Base-by-base conservation (phyloP, 2,113 vertebrate species). In the Sylvia atricapilla region DNA sequence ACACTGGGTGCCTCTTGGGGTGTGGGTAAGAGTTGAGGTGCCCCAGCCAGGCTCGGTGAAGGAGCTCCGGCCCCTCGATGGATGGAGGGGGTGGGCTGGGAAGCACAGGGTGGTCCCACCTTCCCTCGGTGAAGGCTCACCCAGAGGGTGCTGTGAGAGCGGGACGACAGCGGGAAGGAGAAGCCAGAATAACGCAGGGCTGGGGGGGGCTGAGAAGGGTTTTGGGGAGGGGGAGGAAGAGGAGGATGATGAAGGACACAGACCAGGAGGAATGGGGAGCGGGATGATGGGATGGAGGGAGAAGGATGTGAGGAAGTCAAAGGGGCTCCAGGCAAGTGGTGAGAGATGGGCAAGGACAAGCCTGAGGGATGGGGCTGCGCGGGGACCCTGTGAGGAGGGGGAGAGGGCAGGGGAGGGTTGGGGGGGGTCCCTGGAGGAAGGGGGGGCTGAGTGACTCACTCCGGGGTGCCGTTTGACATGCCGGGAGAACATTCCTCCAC, bases 401-500 rank as follows among this genome's bases (percentile, higher is more conserved):
- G 15, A 75, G 41, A 12, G 41, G 17, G 39, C 10, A 39, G 60
- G 10, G 33, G 7, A 33, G 53, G 53, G 19, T 5, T 31, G 17
- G 21, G 55, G 6, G 46, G 46, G 46, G 72, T 46, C 55, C 55
- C 55, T 7, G 30, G 12, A 47, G 35, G 21, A 50, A 18, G 18
- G 17, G 28, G 74, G 17, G 5, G 7, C 6, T 3, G 62, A 37
- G 37, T 30, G 7, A 96, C 96, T 97, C 91, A 97, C 96, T 47
- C 94, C 89, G 21, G 96, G 96, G 74, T 91, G 86, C 64, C 76
- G 69, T 92, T 91, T 95, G 89, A 95, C n/a, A 6, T 92, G 89
- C 23, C 91, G 87, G 81, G 81, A 94, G 74, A 96, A 79, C 77
- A 86, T 82, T 12, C 9, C 15, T 75, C 84, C 72, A 0, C 53